phyloP scores from a whole-genome alignment of 2,113 vertebrate species.

The Chionodraco myersi region DNA sequence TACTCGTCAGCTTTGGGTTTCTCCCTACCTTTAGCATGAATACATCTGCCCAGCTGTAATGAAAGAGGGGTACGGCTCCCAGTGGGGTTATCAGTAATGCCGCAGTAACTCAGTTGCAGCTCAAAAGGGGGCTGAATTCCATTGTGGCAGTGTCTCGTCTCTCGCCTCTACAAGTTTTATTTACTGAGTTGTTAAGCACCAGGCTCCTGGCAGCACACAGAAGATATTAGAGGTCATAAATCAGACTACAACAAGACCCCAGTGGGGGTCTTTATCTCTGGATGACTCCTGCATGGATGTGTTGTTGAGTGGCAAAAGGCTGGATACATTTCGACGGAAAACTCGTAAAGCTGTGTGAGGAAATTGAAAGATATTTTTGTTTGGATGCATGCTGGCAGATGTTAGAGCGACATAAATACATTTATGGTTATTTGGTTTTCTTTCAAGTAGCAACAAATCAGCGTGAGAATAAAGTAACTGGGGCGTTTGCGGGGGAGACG shows the following conservation, averaged over 20 bases:
- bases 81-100: constrained; percentile 55
- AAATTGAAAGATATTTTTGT: constrained; percentile 33
- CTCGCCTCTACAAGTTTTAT: constrained; percentile 68
- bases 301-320: constrained; percentile 30
- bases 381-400: constrained; percentile 37
- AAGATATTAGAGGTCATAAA: constrained; percentile 78
- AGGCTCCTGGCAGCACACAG: constrained; percentile 62
- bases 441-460: constrained; percentile 20
- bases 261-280: constrained; percentile 58
- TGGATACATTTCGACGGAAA: constrained; percentile 22
- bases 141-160: constrained; percentile 57
- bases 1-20: constrained; percentile 1
- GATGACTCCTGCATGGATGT: constrained; percentile 46
- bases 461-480: neutral
- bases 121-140: constrained; percentile 63
- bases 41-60: constrained; percentile 21
- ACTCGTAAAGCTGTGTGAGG: constrained; percentile 26
- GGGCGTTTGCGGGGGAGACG: neutral
- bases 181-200: constrained; percentile 73
- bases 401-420: constrained; percentile 14
- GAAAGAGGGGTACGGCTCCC: constrained; percentile 29
- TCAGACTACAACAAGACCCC: constrained; percentile 70
- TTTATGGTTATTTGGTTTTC: constrained; percentile 24
- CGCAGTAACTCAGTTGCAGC: constrained; percentile 58
- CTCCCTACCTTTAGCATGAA: constrained; percentile 30